Evolutionary conservation across 2,797 vertebrate species (phyloP), one percentile per base, ranked within the genome.

Genomic region (Anabas testudineus): DNA sequence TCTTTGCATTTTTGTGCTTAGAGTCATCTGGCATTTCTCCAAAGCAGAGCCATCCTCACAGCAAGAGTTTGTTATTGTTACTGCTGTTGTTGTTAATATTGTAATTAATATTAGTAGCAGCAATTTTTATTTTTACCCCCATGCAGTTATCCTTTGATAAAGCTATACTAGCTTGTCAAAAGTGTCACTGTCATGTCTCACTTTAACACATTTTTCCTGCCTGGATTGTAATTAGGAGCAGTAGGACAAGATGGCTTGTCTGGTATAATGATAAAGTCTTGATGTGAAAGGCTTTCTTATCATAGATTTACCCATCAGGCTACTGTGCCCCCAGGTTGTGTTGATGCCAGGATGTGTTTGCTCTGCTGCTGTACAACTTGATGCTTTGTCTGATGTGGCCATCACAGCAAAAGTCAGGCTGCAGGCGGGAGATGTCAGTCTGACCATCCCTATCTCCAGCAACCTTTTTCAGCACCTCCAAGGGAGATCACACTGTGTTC

Each of bases 251-350:
- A 56, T 22, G 52, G 55, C 58, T 74, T 49, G 52, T 68, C 47
- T 10, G 22, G 22, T 30, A 37, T 37, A 0, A 22, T 71, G 82
- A 86, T 84, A 81, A 76, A 51, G 39, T 82, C 84, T 76, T 28
- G 45, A 86, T 75, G 63, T 66, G 67, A 75, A 75, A 71, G 71
- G 36, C 41, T 85, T 63, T 68, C 48, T 85, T 82, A 86, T 87
- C 74, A 2, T 63, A 21, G 70, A 39, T 71, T 79, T 73, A 80
- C 68, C 76, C 83, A 81, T 78, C 71, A 68, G 68, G 66, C 67
- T 39, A 0, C 61, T 12, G 49, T 53, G 65, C 60, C 83, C 63
- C 8, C 39, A 14, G 83, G 88, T 75, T n/a, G 37, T 24, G 64
- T 55, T 59, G 62, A 82, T 68, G 67, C 60, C n/a, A 1, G 13